A percentile compares a stretch with the other conserved stretches of the same genome.
Evolutionary conservation across 1,140 invertebrate species (phyloP).

Genomic region (Rhopalosiphum padi): DNA sequence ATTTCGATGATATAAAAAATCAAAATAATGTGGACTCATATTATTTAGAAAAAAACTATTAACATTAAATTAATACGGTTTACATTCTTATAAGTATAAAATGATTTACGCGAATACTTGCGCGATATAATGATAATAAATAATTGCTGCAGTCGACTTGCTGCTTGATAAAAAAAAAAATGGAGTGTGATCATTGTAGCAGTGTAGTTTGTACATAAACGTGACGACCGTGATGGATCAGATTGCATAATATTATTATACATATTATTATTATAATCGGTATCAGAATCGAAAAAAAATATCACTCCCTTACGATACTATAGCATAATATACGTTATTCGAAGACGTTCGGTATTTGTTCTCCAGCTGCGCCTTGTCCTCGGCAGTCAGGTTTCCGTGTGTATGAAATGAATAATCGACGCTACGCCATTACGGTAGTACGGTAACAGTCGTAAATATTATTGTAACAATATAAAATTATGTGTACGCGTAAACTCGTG

Average conservation of each 20-base stretch:
- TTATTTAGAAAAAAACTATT: background rate
- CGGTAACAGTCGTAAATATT: background rate
- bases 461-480: background rate
- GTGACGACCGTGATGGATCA: conserved; percentile 1
- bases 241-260: background rate
- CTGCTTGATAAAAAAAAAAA: background rate
- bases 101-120: background rate
- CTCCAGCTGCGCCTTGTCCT: background rate
- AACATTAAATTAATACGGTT: background rate
- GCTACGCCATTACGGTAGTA: background rate
- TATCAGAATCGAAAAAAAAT: background rate
- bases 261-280: background rate
- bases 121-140: background rate
- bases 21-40: background rate
- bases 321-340: background rate
- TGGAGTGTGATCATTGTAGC: background rate
- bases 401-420: background rate
- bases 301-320: background rate
- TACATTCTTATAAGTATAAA: background rate
- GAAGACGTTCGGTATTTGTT: background rate
- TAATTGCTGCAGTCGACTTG: background rate
- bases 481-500: background rate
- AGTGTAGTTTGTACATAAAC: background rate
- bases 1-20: background rate
- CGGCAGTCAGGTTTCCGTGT: background rate